phyloP scores from a whole-genome alignment of 1,140 invertebrate genomes.

The Temnothorax curvispinosus region DNA sequence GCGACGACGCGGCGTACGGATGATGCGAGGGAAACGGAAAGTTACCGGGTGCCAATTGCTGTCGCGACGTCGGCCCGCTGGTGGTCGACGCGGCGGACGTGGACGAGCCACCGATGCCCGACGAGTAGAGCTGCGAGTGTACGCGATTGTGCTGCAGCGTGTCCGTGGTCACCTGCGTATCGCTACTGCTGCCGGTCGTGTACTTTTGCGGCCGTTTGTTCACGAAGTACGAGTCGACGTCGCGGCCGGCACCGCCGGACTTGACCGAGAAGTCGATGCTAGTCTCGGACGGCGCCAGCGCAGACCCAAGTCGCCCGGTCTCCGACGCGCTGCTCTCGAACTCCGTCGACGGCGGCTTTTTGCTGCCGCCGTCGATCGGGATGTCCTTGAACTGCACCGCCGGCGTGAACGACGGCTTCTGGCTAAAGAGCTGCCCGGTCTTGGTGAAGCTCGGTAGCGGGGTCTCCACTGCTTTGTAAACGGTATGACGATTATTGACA shows the following conservation, averaged over 20 bases:
- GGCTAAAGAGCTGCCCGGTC: slow-evolving; percentile 83
- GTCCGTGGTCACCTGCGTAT: slow-evolving; percentile 76
- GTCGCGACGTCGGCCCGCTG: slow-evolving; percentile 72
- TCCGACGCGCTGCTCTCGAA: slow-evolving; percentile 75
- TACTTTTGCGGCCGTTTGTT: slow-evolving; percentile 79
- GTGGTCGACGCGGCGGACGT: slow-evolving; percentile 70
- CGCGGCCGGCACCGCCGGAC: slow-evolving; percentile 84
- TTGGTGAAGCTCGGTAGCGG: slow-evolving; percentile 81
- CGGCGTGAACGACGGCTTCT: slow-evolving; percentile 84
- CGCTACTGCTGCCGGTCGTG: slow-evolving; percentile 69
- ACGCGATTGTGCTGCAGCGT: slow-evolving; percentile 88
- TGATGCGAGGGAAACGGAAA: slow-evolving; percentile 83
- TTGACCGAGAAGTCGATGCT: slow-evolving; percentile 88
- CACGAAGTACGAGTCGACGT: slow-evolving; percentile 78
- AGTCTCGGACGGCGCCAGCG: slow-evolving; percentile 85
- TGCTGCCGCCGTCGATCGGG: slow-evolving; percentile 71
- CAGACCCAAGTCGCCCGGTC: slow-evolving; percentile 76
- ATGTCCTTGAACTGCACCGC: slow-evolving; percentile 83
- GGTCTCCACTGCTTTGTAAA: slow-evolving; percentile 89
- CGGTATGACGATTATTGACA: slow-evolving; percentile 87
- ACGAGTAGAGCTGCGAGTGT: slow-evolving; percentile 89
- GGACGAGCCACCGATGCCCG: slow-evolving; percentile 69
- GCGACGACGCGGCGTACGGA: slow-evolving; percentile 64
- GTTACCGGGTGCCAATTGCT: slow-evolving; percentile 82
- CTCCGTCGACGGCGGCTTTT: slow-evolving; percentile 78